Evolutionary conservation across 2,888 invertebrate genomes (phyloP).

Genomic region (Torymus aiolomorphi): DNA sequence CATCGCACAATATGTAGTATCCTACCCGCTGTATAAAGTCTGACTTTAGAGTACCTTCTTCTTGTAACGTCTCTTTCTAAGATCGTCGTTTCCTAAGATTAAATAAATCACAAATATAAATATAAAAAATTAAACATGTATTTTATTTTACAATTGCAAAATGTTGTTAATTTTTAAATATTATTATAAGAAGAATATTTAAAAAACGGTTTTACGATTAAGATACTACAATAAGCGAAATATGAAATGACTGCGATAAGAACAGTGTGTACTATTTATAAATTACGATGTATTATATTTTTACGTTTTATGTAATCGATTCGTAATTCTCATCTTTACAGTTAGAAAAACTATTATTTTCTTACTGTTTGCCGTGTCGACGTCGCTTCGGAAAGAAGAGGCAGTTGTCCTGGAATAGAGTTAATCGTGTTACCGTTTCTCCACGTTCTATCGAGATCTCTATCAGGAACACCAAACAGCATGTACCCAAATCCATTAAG

Average conservation of each 20-base stretch:
- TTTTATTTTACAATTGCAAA: neutral
- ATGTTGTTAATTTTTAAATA: neutral
- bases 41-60: slow-evolving; percentile 82
- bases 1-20: slow-evolving; percentile 86
- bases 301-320: neutral
- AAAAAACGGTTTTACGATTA: no score
- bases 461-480: slow-evolving; percentile 85
- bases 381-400: slow-evolving; percentile 74
- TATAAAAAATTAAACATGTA: slow-evolving; percentile 13
- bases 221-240: no score
- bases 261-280: no score
- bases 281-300: no score
- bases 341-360: slow-evolving; percentile 27
- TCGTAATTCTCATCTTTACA: neutral
- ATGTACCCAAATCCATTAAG: slow-evolving; percentile 89
- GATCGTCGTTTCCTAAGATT: slow-evolving; percentile 80
- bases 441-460: slow-evolving; percentile 86
- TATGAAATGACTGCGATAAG: no score
- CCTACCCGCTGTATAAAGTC: slow-evolving; percentile 87
- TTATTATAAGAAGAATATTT: no score
- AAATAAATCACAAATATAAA: no score
- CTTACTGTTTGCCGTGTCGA: slow-evolving; percentile 78
- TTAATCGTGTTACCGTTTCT: slow-evolving; percentile 77
- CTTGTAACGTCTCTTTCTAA: slow-evolving; percentile 82
- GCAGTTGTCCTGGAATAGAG: slow-evolving; percentile 75